Evolutionary conservation across 2,113 vertebrate genomes (phyloP), one percentile per base, ranked within the genome.

Genomic region (Ptychochromis oligacanthus): DNA sequence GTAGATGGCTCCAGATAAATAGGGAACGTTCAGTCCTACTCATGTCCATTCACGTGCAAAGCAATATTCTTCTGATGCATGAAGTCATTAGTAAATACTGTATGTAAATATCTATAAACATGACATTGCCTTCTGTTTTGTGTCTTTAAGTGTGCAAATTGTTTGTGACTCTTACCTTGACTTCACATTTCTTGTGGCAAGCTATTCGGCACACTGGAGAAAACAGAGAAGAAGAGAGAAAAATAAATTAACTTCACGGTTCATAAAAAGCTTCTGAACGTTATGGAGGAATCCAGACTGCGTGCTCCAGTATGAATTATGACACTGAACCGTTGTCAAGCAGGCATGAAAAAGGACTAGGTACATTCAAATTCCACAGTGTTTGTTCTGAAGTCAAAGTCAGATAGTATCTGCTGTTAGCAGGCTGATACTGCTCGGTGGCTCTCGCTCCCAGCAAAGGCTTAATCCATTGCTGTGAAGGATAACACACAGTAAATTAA

Each of bases 181-280:
- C 96, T 95, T 97, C 97, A 93, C 97, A 98, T 95, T 97, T 97
- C 96, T 96, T 96, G 95, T 98, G 97, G 95, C 97, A 97, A 64
- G 96, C 95, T 90, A 97, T 92, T 59, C 96, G 96, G 94, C 97
- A 98, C 88, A 97, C 97, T 98, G 78, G 52, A 88, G 0, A 81
- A 85, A 89, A 81, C 79, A 83, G 40, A 79, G 22, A 58, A n/a
- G 38, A 75, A 36, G 62, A 55, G 15, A 74, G 14, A 65, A 62
- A 82, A 81, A 28, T 2, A 31, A 72, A 80, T 89, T 60, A 87
- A 62, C 43, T 81, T 85, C 67, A 81, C 20, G 76, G 43, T 59
- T 83, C 70, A 82, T 70, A 79, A 61, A 89, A 85, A 65, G 54
- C 58, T 84, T 36, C 34, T 11, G 64, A 83, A 82, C 75, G 89